Base-by-base conservation (phyloP, 2,113 vertebrate genomes). In the Tetrao urogallus region DNA sequence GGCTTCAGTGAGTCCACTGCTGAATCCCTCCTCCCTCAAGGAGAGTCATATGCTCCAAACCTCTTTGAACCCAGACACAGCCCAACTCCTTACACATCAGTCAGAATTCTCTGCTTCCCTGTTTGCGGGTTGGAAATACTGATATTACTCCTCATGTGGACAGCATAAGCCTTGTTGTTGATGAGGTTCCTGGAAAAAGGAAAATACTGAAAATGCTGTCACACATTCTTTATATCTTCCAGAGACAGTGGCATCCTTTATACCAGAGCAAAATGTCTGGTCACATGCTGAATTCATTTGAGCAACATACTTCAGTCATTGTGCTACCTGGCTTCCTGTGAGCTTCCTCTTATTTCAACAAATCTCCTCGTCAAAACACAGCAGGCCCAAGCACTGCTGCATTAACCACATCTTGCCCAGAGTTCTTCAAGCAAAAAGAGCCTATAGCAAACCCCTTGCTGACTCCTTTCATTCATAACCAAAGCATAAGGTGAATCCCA, bases 401-500 rank as follows among this genome's bases (percentile, higher is more conserved):
- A 32, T 92, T 91, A 93, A 93, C 83, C 14, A 2, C 76, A 17
- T 89, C 74, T 38, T 67, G 69, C 73, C 89, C 57, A 45, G 76
- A 71, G 48, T 70, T 69, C 67, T 88, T 60, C 47, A 93, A 80
- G 69, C 60, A 88, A 88, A 85, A 94, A 70, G 28, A 66, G 50
- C 47, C 66, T 82, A 79, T 57, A 79, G 58, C 82, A 61, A 87
- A 64, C 34, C 65, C 22, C 50, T 21, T 13, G 77, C 66, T 89
- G 92, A 76, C 84, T 91, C 11, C 50, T 77, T 86, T 54, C 86
- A 67, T 91, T 92, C 88, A 79, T 72, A 84, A 91, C 74, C 57
- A 47, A 72, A 82, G 67, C 83, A 69, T 75, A 86, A 92, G 83
- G 91, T 94, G 85, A 95, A 76, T 92, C 67, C 42, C 69, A 90